Evolutionary conservation across 1,140 invertebrate genomes (phyloP).

Genomic region (Zaprionus davidi): DNA sequence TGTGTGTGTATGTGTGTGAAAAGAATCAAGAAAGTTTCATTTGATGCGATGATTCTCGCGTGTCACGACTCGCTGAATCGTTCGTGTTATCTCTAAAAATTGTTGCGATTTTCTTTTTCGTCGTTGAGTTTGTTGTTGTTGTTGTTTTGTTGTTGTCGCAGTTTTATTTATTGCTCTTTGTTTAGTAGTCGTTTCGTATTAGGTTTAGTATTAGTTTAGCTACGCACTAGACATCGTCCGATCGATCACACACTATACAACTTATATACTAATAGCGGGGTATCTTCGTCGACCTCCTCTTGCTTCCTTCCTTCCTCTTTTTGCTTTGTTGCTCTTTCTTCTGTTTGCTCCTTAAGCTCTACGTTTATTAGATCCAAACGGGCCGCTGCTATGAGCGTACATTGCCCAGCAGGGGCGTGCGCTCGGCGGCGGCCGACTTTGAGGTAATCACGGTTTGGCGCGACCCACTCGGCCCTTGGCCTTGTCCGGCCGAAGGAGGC

Average conservation of each 20-base stretch:
- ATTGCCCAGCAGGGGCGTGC: conserved; percentile 77
- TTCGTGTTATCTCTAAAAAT: background rate
- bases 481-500: background rate
- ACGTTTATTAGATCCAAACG: conserved; percentile 77
- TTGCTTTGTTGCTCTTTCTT: conserved; percentile 8
- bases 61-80: background rate
- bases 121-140: conserved; percentile 12
- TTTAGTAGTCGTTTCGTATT: conserved; percentile 43
- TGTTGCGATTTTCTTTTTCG: conserved; percentile 9
- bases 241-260: conserved; percentile 61
- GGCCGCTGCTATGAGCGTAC: conserved; percentile 83
- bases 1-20: background rate
- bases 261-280: conserved; percentile 71
- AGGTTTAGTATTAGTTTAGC: conserved; percentile 54
- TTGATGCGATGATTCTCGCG: background rate
- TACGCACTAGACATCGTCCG: conserved; percentile 62
- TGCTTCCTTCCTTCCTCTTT: background rate
- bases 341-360: conserved; percentile 59
- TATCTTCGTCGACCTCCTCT: conserved; percentile 11
- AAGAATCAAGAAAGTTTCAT: background rate
- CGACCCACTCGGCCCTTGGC: conserved; percentile 8
- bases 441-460: conserved; percentile 75
- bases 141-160: conserved; percentile 43
- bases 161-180: conserved; percentile 69
- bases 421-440: conserved; percentile 80